A percentile compares a stretch with the other conserved stretches of the same genome.
Conservation (phyloP, 2,888 invertebrate genomes). For the Melitaea athalia region DNA sequence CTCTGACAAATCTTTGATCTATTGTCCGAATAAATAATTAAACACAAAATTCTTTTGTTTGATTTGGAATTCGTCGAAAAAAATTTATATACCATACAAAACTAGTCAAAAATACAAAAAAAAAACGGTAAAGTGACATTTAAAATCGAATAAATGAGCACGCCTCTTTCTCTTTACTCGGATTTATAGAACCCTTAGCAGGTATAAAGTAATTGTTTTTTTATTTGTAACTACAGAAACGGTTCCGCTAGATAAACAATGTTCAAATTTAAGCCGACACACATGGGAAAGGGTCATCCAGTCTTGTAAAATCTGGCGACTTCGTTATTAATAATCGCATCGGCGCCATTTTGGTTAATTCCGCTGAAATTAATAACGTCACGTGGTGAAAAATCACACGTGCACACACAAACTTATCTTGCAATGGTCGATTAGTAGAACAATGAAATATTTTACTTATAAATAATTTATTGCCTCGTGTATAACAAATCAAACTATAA, state of each 20-base stretch:
- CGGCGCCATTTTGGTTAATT: slow-evolving; percentile 73
- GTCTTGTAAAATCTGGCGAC: slow-evolving; percentile 70
- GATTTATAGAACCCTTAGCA: not conserved
- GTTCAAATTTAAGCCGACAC: slow-evolving; percentile 65
- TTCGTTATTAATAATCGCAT: slow-evolving; percentile 79
- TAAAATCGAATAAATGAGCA: not conserved
- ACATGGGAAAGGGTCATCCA: slow-evolving; percentile 64
- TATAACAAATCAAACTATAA: no score
- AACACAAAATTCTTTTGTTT: no score
- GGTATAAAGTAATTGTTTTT: not conserved
- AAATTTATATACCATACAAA: no score
- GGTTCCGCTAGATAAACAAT: slow-evolving; percentile 76
- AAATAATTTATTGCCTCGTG: no score
- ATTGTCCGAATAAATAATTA: no score
- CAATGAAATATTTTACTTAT: not conserved
- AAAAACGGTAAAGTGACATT: not conserved
- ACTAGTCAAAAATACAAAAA: no score
- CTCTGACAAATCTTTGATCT: no score
- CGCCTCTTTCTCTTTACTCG: not conserved
- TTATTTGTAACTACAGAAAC: slow-evolving; percentile 39
- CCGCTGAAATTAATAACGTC: slow-evolving; percentile 42
- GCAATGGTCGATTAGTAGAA: not conserved
- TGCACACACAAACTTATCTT: not conserved
- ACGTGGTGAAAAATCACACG: slow-evolving; percentile 39
- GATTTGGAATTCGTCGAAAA: no score